Percentiles rank a stretch among this genome's conserved stretches.
Conservation (phyloP, 2,888 invertebrate genomes). For the Troglohyphantes excavatus region DNA sequence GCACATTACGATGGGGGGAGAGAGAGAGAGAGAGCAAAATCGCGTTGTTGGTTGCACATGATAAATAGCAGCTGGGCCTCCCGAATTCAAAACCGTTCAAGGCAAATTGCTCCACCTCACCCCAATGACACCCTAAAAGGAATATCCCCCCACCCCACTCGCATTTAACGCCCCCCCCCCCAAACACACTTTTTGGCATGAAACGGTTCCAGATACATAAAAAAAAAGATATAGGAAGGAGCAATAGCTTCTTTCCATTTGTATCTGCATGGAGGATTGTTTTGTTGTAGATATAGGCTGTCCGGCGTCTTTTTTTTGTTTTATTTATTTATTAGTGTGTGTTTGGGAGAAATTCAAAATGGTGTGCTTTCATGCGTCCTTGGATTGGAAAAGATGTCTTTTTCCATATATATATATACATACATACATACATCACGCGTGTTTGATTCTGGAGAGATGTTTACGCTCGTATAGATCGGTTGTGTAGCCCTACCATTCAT, state of each 20-base stretch:
- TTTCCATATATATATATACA: neutral
- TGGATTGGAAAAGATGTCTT: neutral
- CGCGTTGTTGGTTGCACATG: slow-evolving; percentile 67
- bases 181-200: slow-evolving; percentile 31
- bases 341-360: slow-evolving; percentile 14
- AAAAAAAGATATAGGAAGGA: slow-evolving; percentile 12
- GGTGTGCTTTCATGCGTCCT: slow-evolving; percentile 43
- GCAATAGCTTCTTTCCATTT: slow-evolving; percentile 64
- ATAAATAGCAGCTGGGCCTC: slow-evolving; percentile 76
- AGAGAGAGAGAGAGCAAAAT: neutral
- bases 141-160: slow-evolving; percentile 7
- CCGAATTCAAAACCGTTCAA: slow-evolving; percentile 78
- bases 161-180: slow-evolving; percentile 51
- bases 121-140: slow-evolving; percentile 75
- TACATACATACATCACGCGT: neutral
- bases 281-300: slow-evolving; percentile 48
- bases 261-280: slow-evolving; percentile 65
- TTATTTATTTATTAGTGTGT: neutral
- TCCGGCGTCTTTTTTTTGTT: slow-evolving; percentile 6
- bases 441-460: neutral
- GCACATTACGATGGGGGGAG: slow-evolving; percentile 45
- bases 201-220: neutral
- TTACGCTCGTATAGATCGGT: neutral
- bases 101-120: slow-evolving; percentile 74
- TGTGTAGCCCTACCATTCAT: neutral